Percentiles rank a stretch among this genome's conserved stretches.
Evolutionary conservation across 2,797 vertebrate genomes (phyloP).

Genomic region (Helostoma temminkii): DNA sequence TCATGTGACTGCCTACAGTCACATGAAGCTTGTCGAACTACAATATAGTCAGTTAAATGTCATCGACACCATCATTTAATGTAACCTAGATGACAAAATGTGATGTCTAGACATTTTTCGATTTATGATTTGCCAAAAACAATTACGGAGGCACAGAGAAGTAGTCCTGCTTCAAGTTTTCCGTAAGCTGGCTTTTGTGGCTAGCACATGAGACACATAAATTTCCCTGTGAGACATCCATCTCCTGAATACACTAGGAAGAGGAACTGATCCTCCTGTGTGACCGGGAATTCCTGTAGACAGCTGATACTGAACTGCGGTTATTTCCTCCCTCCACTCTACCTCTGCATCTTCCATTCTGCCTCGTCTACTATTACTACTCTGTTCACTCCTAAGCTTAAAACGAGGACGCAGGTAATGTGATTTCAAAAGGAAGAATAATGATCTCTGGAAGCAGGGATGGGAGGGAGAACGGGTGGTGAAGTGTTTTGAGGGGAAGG

Average conservation of each 20-base stretch:
- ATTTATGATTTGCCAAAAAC: conserved; percentile 2
- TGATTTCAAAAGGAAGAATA: conserved; percentile 68
- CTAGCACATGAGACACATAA: conserved; percentile 9
- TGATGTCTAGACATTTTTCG: not conserved
- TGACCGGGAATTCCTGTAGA: conserved; percentile 43
- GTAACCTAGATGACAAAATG: not conserved
- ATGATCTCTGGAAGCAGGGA: conserved; percentile 23
- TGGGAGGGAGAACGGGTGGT: conserved; percentile 21
- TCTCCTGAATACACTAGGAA: conserved; percentile 15
- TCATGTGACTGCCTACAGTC: not conserved
- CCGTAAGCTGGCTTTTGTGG: conserved; percentile 13
- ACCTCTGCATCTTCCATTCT: conserved; percentile 63
- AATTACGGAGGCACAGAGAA: conserved; percentile 6
- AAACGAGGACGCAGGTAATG: conserved; percentile 67
- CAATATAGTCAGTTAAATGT: not conserved
- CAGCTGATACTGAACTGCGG: conserved; percentile 37
- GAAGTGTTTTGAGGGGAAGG: conserved; percentile 33
- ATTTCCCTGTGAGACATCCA: conserved; percentile 21
- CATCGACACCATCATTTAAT: not conserved
- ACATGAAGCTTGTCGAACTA: not conserved
- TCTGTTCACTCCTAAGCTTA: conserved; percentile 27
- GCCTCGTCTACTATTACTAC: conserved; percentile 59
- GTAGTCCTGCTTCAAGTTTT: conserved; percentile 11
- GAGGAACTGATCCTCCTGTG: conserved; percentile 34
- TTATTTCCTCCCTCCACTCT: conserved; percentile 40